These are phyloP conservation scores for Enteromius viviparus DNA, from an alignment of 2,797 vertebrate species.

Conservation along the genomic window DNA sequence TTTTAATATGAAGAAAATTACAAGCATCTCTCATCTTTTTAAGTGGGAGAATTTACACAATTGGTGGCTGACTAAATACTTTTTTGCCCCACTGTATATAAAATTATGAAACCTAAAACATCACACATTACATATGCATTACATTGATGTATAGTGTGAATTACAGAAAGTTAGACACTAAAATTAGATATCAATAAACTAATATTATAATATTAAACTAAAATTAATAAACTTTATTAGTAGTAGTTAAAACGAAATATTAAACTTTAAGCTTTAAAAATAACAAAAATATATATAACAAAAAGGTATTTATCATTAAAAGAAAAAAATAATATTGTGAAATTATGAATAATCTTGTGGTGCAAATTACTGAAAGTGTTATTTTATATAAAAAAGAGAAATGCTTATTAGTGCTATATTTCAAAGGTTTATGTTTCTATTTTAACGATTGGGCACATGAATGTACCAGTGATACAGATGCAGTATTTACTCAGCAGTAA, in stretches of 20 bases:
- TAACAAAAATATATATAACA: not conserved
- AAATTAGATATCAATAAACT: not conserved
- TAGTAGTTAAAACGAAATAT: not conserved
- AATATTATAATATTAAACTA: not conserved
- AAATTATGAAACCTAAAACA: too few relatives aligned
- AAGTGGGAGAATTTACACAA: too few relatives aligned
- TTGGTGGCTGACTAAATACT: too few relatives aligned
- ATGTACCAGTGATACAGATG: not conserved
- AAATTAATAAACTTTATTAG: too few relatives aligned
- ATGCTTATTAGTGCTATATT: not conserved
- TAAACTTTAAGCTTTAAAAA: not conserved
- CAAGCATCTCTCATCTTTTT: too few relatives aligned
- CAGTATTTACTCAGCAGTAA: not conserved
- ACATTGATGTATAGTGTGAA: not conserved
- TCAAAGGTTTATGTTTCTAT: too few relatives aligned
- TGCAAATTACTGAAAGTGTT: not conserved
- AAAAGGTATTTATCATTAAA: not conserved
- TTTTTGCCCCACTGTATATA: too few relatives aligned
- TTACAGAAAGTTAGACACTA: not conserved
- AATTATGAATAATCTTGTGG: not conserved
- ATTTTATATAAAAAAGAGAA: not conserved
- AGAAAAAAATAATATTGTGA: not conserved
- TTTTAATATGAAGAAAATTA: too few relatives aligned
- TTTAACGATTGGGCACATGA: too few relatives aligned
- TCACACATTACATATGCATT: not conserved